Base-by-base conservation (phyloP, 92 coral and sea anemone genomes). In the Micromussa lordhowensis region DNA sequence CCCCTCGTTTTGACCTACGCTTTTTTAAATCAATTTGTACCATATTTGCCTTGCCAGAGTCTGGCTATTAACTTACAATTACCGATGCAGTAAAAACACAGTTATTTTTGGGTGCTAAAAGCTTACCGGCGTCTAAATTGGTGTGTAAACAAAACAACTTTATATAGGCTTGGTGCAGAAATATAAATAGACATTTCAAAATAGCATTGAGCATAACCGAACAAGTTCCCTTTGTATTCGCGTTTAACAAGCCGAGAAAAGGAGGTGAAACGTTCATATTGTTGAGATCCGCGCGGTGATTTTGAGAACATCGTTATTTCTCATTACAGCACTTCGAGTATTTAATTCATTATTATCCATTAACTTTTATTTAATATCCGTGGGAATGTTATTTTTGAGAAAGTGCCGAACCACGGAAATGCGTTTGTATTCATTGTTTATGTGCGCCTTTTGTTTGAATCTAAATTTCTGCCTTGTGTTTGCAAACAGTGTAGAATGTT, bases 401-500 rank as follows among this genome's bases (percentile, higher is more conserved):
- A 82, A 61, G 83, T 58, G 69, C 49, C 83, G 63, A 55, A 19
- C 76, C 68, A 54, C 8, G n/a, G 58, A 57, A 24, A 17, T 11
- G 31, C 58, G 75, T 84, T 84, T 84, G 81, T 81, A 73, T 75
- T 84, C 49, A 10, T 36, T 73, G 51, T 73, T n/a, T 32, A 9
- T 49, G 24, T 18, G 49, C 88, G 88, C 78, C 24, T 84, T 84
- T 73, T 72, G 75, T 84, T 84, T 80, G 75, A 84, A 68, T 84
- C 40, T 29, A 40, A 74, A 73, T 73, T 74, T 35, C 58, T 24
- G 44, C 61, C 18, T 2, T 35, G 30, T 55, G 71, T 57, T 55
- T 74, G 58, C 81, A 84, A 74, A 72, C 73, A 74, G 74, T 13
- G 49, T 15, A 44, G 32, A 81, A 68, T 44, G 13, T 68, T 53